These are phyloP conservation scores for Entosphenus tridentatus DNA, from an alignment of 2,113 vertebrate species.

Conservation along the genomic window DNA sequence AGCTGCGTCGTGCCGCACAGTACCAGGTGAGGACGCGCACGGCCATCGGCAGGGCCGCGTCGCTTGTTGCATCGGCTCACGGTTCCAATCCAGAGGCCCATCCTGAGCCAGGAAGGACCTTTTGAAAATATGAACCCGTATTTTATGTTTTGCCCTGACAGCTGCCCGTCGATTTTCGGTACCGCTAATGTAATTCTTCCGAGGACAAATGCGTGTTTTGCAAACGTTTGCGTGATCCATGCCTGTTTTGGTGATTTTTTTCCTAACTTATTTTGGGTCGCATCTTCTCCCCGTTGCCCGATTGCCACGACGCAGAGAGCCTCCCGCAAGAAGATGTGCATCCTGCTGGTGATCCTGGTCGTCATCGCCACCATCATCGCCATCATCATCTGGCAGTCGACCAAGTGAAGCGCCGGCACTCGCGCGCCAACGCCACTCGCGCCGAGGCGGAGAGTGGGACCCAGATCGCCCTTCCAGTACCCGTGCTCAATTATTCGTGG, in stretches of 20 bases:
- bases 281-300: conserved; percentile 8
- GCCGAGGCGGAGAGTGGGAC: no score
- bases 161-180: no score
- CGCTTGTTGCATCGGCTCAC: no score
- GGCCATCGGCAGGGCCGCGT: background rate
- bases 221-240: background rate
- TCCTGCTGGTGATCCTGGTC: conserved; percentile 43
- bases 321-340: conserved; percentile 91
- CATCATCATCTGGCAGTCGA: conserved; percentile 30
- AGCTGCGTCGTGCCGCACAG: conserved; percentile 60
- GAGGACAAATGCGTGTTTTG: no score
- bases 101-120: no score
- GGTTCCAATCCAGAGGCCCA: no score
- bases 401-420: conserved; percentile 20
- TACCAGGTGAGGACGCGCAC: conserved; percentile 43
- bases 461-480: no score
- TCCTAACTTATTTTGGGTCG: conserved; percentile 10
- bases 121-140: no score
- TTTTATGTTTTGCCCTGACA: no score
- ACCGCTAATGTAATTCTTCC: no score
- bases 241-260: background rate
- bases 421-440: no score
- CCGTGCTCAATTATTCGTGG: no score
- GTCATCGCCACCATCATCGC: conserved; percentile 27
- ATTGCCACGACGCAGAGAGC: conserved; percentile 39